Evolutionary conservation across 2,888 invertebrate genomes (phyloP).

Genomic region (Xanthorhoe spadicearia): DNA sequence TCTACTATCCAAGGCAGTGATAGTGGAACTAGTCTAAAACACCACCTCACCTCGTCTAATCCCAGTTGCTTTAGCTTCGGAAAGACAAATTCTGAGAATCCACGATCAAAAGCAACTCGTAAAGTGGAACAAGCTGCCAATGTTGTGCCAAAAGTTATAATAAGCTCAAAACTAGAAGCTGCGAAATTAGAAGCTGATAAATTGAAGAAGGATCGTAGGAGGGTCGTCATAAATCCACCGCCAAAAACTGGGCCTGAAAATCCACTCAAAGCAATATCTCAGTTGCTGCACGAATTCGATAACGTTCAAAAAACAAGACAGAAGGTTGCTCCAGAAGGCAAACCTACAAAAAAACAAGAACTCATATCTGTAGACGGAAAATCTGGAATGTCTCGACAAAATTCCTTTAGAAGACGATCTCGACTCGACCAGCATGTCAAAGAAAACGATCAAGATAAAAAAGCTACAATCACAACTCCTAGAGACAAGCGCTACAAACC

Average conservation of each 20-base stretch:
- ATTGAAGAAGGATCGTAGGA: constrained; percentile 55
- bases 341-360: constrained; percentile 55
- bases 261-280: constrained; percentile 74
- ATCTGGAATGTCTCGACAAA: constrained; percentile 45
- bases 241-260: constrained; percentile 55
- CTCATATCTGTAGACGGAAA: constrained; percentile 47
- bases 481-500: constrained; percentile 46
- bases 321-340: constrained; percentile 53
- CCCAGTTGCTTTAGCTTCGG: constrained; percentile 62
- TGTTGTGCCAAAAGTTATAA: constrained; percentile 68
- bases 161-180: constrained; percentile 59
- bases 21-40: constrained; percentile 70
- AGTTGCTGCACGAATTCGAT: constrained; percentile 71
- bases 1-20: constrained; percentile 60
- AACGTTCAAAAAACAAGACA: constrained; percentile 66
- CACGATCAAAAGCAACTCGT: constrained; percentile 32
- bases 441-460: constrained; percentile 45
- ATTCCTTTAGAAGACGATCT: constrained; percentile 50
- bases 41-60: constrained; percentile 59
- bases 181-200: constrained; percentile 53
- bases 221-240: constrained; percentile 40
- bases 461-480: constrained; percentile 30
- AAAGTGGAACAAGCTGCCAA: constrained; percentile 45
- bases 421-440: constrained; percentile 56
- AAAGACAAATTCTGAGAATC: constrained; percentile 45